These are phyloP conservation scores for Poeciliopsis gracilis DNA, from an alignment of 2,797 vertebrate genomes.

Conservation along the genomic window DNA sequence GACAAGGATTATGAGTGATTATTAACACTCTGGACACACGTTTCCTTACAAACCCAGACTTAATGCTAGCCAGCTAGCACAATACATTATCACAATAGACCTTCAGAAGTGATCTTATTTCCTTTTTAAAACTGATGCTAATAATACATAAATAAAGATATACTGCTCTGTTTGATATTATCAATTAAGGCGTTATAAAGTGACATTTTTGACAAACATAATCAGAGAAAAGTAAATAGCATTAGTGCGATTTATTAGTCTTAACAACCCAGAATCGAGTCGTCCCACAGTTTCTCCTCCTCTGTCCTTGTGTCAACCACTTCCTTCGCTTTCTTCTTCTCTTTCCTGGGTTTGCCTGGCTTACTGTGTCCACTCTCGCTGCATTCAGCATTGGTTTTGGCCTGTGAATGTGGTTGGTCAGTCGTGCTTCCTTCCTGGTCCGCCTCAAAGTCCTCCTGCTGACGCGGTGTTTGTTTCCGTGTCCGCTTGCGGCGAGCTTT, in stretches of 20 bases:
- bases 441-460: constrained; percentile 19
- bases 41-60: constrained; percentile 13
- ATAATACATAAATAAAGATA: background rate
- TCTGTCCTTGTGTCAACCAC: constrained; percentile 81
- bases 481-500: constrained; percentile 40
- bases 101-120: constrained; percentile 4
- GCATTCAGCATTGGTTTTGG: constrained; percentile 51
- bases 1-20: constrained; percentile 10
- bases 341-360: constrained; percentile 76
- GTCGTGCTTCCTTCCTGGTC: constrained; percentile 35
- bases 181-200: background rate
- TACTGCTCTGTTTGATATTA: background rate
- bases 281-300: constrained; percentile 90
- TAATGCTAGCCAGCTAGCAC: constrained; percentile 57
- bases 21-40: constrained; percentile 6
- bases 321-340: constrained; percentile 80
- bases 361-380: constrained; percentile 38
- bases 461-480: constrained; percentile 38
- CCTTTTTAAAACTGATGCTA: background rate
- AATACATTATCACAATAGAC: constrained; percentile 9
- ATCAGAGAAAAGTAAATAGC: background rate
- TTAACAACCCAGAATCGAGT: constrained; percentile 85
- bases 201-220: background rate
- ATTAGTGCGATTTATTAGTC: background rate
- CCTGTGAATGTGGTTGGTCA: constrained; percentile 45